These are phyloP conservation scores for Oryctolagus cuniculus DNA, from an alignment of 2,113 vertebrate genomes.

Conservation along the genomic window mOryCun1.1 NC_091447.1:49691501-49692000, in stretches of 20 bases:
- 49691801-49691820: constrained; percentile 40
- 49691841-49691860: background rate
- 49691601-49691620: constrained; percentile 43
- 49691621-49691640: background rate
- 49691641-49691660: constrained; percentile 45
- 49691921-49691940: constrained; percentile 45
- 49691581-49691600: background rate
- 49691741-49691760: constrained; percentile 43
- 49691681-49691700: constrained; percentile 43
- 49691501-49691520: background rate
- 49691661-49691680: constrained; percentile 10
- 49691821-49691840: constrained; percentile 31
- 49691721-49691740: constrained; percentile 24
- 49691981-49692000: constrained; percentile 59
- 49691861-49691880: background rate
- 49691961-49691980: constrained; percentile 55
- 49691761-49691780: constrained; percentile 64
- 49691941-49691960: constrained; percentile 46
- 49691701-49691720: constrained; percentile 52
- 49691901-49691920: constrained; percentile 60
- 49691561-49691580: background rate
- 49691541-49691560: background rate
- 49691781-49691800: constrained; percentile 25
- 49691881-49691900: constrained; percentile 59
- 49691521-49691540: background rate